These are phyloP conservation scores for Enteromius thamalakanensis DNA, from an alignment of 2,797 vertebrate species.

Conservation along the genomic window DNA sequence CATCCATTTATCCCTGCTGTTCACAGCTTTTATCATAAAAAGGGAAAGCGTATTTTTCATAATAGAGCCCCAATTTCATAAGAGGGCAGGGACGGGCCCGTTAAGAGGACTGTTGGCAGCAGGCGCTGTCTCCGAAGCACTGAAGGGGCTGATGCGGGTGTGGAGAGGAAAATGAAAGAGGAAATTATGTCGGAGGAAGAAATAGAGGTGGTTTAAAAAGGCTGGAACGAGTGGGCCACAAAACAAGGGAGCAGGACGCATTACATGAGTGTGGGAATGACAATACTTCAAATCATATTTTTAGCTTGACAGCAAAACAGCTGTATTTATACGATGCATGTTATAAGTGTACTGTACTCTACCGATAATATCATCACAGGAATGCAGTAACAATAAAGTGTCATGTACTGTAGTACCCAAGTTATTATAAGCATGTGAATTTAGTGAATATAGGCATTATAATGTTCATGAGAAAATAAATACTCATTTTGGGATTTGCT, in stretches of 20 bases:
- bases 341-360: background rate
- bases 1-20: conserved; percentile 47
- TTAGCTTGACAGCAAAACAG: conserved; percentile 14
- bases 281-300: conserved; percentile 32
- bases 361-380: background rate
- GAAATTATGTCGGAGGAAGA: conserved; percentile 44
- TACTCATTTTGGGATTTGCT: background rate
- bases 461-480: background rate
- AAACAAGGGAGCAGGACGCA: conserved; percentile 39
- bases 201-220: conserved; percentile 11
- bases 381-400: background rate
- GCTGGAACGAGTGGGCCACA: conserved; percentile 21
- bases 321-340: background rate
- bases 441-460: background rate
- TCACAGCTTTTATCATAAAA: conserved; percentile 51
- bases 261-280: conserved; percentile 17
- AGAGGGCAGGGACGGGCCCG: conserved; percentile 44
- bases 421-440: background rate
- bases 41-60: conserved; percentile 39
- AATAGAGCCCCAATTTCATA: conserved; percentile 55
- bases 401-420: background rate
- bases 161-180: conserved; percentile 51
- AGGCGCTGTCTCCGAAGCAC: conserved; percentile 17
- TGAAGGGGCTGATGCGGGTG: conserved; percentile 34
- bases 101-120: conserved; percentile 39